Evolutionary conservation across 2,797 vertebrate genomes (phyloP), one percentile per base, ranked within the genome.

Genomic region (Onychomys arenicola): DNA sequence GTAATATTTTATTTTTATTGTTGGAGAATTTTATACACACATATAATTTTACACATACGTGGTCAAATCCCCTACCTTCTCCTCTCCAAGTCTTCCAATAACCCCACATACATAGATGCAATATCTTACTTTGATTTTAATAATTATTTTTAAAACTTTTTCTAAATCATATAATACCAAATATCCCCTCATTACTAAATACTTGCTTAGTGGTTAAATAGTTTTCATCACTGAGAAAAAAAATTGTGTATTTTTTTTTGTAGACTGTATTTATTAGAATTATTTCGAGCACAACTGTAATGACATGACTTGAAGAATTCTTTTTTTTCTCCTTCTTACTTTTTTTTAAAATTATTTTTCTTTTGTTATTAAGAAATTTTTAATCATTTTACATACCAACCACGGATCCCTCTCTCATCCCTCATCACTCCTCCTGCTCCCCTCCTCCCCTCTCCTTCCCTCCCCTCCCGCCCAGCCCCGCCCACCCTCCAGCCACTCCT

Each of bases 81-180:
- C 37, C 37, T 27, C 59, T 43, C 57, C 14, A 63, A 63, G 37
- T 63, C 59, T 63, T 43, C 7, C 59, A 1, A 8, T 46, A 63
- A 11, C 17, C 14, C 34, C 14, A 16, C 37, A 29, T 14, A 63
- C 37, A 43, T 61, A 83, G 57, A 40, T 63, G 37, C 8, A 67
- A 6, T n/a, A 69, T 32, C 3, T 2, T 40, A 34, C 86, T 82
- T 81, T 34, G 12, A 83, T 71, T 69, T 69, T 37, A 37, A 52
- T 14, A 88, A 90, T 84, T 87, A 25, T 94, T n/a, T 49, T 73
- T 84, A 69, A 80, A 96, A 55, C 7, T 77, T 71, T 4, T 14
- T 32, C 1, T 27, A 93, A 76, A 77, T 57, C n/a, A n/a, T 59
- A 61, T 43, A 5, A 27, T 93, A 23, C 11, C 40, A 57, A 52